phyloP scores from a whole-genome alignment of 2,113 vertebrate species.

The Oncorhynchus tshawytscha region DNA sequence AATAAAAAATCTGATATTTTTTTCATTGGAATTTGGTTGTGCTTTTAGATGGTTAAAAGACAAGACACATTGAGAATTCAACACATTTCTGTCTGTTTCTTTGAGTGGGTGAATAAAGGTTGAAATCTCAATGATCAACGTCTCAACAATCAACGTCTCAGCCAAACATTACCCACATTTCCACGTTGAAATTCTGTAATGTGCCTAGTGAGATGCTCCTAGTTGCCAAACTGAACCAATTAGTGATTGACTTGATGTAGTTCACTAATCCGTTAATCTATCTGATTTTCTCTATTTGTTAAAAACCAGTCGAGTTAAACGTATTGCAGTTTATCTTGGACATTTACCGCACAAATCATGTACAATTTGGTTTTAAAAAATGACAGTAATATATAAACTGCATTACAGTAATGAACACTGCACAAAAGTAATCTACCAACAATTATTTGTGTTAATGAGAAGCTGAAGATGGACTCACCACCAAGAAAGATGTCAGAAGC shows the following conservation, averaged over 20 bases:
- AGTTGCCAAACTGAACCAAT: conserved; percentile 52
- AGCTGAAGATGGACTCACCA: conserved; percentile 61
- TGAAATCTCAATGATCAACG: no score
- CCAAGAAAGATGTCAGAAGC: conserved; percentile 59
- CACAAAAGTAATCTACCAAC: neutral
- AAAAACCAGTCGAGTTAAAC: neutral
- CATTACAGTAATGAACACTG: neutral
- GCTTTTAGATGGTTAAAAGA: no score
- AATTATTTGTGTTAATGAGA: neutral
- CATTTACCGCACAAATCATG: neutral
- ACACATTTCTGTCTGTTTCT: no score
- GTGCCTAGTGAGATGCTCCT: conserved; percentile 12
- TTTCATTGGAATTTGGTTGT: no score
- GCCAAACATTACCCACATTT: no score
- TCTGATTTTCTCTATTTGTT: conserved; percentile 30
- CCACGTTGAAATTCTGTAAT: no score
- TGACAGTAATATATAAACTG: neutral
- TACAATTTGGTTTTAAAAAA: neutral
- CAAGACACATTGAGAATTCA: no score
- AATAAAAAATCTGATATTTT: no score
- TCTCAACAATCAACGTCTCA: no score
- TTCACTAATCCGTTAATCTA: neutral
- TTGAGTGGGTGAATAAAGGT: no score
- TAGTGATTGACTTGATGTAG: conserved; percentile 13
- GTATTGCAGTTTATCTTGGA: neutral